Evolutionary conservation across 2,113 vertebrate genomes (phyloP).

Genomic region (Myrmecobius fasciatus): DNA sequence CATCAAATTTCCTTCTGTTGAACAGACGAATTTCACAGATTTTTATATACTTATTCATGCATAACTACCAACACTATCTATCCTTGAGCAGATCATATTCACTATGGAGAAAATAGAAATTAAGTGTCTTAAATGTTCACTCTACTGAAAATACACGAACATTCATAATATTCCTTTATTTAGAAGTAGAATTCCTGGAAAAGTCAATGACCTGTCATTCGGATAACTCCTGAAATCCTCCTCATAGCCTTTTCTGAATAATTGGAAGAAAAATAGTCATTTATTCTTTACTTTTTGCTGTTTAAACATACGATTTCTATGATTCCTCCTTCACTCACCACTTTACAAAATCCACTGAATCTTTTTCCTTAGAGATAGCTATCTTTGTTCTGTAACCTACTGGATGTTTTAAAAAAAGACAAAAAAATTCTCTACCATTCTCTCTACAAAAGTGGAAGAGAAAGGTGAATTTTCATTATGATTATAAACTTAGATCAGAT

Average conservation of each 20-base stretch:
- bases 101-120: background rate
- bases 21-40: background rate
- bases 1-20: slow-evolving; percentile 1
- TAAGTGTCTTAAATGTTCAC: background rate
- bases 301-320: background rate
- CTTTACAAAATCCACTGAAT: background rate
- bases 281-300: background rate
- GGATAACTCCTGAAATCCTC: background rate
- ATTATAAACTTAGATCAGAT: background rate
- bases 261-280: background rate
- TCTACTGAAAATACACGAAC: background rate
- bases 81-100: background rate
- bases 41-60: background rate
- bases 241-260: background rate
- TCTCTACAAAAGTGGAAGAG: background rate
- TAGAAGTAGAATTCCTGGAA: background rate
- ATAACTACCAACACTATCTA: background rate
- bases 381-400: background rate
- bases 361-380: background rate
- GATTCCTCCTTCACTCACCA: too few species aligned
- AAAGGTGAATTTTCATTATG: background rate
- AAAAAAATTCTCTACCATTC: background rate
- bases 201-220: background rate
- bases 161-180: background rate
- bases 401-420: background rate